Conservation (phyloP, 2,113 vertebrate genomes). For the Nothoprocta pentlandii region DNA sequence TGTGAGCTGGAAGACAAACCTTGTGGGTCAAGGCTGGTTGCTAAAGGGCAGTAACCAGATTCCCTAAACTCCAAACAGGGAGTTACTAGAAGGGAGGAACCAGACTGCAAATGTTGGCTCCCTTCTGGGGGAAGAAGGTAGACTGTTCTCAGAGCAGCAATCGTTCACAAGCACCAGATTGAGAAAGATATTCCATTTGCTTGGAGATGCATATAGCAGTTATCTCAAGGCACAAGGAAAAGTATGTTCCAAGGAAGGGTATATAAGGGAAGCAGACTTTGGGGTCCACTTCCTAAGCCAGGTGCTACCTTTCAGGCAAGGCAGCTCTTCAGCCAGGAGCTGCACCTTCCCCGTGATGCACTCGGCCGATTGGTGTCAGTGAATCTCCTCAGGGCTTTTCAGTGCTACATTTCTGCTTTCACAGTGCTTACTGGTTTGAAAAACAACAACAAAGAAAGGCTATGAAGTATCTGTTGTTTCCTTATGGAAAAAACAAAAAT, state of each 20-base stretch:
- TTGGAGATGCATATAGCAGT: not conserved
- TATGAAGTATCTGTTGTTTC: not conserved
- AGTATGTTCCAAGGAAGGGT: not conserved
- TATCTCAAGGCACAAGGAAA: conserved; percentile 8
- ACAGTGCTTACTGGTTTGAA: not conserved
- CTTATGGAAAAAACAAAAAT: not conserved
- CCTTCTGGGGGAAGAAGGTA: not conserved
- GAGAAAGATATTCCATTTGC: not conserved
- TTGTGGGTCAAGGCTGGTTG: not conserved
- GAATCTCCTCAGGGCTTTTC: not conserved
- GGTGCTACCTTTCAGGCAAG: not conserved
- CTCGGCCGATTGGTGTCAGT: not conserved
- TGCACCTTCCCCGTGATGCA: not conserved
- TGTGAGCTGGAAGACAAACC: not conserved
- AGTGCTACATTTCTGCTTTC: not conserved
- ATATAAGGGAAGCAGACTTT: not conserved
- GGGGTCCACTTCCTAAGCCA: not conserved
- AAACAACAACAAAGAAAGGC: not conserved
- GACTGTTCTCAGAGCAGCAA: not conserved
- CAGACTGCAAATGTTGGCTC: not conserved
- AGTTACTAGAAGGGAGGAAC: not conserved
- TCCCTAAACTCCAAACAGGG: no score
- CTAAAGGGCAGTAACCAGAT: not conserved
- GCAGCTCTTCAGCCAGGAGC: not conserved
- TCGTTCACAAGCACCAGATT: not conserved